A percentile compares a stretch with the other conserved stretches of the same genome.
These are phyloP conservation scores for Paraescarpia echinospica DNA, from an alignment of 1,140 invertebrate genomes.

Conservation along the genomic window DNA sequence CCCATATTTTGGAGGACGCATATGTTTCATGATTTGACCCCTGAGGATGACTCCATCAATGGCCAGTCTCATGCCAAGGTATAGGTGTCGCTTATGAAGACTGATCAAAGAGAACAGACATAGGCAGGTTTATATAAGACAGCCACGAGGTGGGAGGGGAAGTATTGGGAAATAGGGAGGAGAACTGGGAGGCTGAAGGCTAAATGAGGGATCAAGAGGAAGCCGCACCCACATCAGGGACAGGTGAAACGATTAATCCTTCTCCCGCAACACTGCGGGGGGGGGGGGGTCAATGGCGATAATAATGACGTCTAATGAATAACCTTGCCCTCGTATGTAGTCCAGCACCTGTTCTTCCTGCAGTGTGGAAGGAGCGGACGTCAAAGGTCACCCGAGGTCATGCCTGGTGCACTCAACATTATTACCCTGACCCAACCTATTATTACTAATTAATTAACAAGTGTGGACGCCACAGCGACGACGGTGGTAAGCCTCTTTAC, in stretches of 20 bases:
- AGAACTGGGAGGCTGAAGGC: not conserved
- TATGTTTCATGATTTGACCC: not conserved
- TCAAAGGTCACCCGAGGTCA: not conserved
- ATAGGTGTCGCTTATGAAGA: not conserved
- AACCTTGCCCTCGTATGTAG: not conserved
- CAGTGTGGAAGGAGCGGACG: not conserved
- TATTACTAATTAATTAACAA: not conserved
- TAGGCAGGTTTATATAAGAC: too few species aligned
- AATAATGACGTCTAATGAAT: not conserved
- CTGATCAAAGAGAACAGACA: too few species aligned
- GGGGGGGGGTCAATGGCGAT: not conserved
- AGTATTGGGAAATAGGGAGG: not conserved
- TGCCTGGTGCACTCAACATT: not conserved
- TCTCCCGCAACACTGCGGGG: too few species aligned
- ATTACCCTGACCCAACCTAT: not conserved
- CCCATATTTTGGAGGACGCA: not conserved
- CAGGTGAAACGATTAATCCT: not conserved
- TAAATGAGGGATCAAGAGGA: not conserved
- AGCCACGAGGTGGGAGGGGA: not conserved
- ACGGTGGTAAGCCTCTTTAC: not conserved
- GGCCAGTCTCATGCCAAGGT: too few species aligned
- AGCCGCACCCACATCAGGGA: not conserved
- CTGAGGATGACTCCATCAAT: not conserved
- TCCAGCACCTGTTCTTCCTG: not conserved
- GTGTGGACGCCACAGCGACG: not conserved